phyloP scores from a whole-genome alignment of 2,888 invertebrate species.

The Polyommatus iphigenia region DNA sequence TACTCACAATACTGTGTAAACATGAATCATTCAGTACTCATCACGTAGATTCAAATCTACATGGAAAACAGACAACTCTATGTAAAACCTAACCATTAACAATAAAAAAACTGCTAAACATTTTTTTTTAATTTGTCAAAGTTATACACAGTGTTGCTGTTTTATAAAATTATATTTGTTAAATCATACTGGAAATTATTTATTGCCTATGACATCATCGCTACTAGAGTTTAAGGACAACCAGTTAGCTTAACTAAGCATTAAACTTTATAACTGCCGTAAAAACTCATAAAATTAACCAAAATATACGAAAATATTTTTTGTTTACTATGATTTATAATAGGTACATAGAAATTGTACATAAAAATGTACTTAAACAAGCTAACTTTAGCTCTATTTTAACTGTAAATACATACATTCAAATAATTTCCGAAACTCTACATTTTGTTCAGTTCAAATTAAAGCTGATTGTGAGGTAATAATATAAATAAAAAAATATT shows the following conservation, averaged over 20 bases:
- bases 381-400: no score
- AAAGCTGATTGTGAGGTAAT: no score
- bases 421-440: not conserved
- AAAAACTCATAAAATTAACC: not conserved
- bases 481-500: not conserved
- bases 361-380: no score
- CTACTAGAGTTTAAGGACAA: slow-evolving; percentile 14
- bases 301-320: not conserved
- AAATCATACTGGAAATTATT: not conserved
- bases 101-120: not conserved
- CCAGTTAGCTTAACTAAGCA: slow-evolving; percentile 5
- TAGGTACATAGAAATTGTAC: no score
- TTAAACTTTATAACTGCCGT: not conserved
- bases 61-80: not conserved
- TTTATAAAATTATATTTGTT: not conserved
- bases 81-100: not conserved
- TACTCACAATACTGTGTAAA: not conserved
- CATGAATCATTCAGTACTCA: not conserved
- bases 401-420: no score
- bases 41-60: not conserved
- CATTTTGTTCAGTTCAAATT: not conserved
- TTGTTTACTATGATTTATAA: not conserved
- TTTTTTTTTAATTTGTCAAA: not conserved
- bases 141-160: not conserved
- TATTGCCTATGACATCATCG: slow-evolving; percentile 5